phyloP scores from a whole-genome alignment of 1,140 invertebrate genomes.

The Caenorhabditis latens region DNA sequence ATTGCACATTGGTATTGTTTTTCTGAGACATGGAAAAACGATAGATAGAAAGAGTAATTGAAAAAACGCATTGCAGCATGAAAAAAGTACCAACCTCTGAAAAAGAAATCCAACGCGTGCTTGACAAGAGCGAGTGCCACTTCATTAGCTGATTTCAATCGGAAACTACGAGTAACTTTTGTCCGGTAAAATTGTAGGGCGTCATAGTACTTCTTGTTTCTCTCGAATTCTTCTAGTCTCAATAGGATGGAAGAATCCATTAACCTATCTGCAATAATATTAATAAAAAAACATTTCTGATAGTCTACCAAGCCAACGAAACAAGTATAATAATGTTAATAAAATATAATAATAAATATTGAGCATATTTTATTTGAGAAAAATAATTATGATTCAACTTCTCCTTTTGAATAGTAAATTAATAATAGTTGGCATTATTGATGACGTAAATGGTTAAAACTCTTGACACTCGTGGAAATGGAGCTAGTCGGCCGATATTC shows the following conservation, averaged over 20 bases:
- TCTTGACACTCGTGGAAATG: too few relatives aligned
- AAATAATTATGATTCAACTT: too few relatives aligned
- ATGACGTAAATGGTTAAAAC: too few relatives aligned
- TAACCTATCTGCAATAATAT: background rate
- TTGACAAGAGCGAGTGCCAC: background rate
- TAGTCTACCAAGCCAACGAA: too few relatives aligned
- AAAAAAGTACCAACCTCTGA: slow-evolving; percentile 11
- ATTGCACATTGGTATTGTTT: slow-evolving; percentile 38
- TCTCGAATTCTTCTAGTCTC: slow-evolving; percentile 10
- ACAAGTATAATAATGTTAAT: too few relatives aligned
- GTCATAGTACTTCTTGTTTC: slow-evolving; percentile 25
- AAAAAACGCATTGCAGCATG: background rate
- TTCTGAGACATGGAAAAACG: background rate
- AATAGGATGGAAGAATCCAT: slow-evolving; percentile 16
- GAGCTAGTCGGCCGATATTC: too few relatives aligned
- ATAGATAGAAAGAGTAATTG: background rate
- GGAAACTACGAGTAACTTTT: slow-evolving; percentile 21
- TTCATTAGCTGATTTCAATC: slow-evolving; percentile 1
- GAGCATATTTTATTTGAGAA: too few relatives aligned
- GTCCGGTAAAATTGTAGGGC: slow-evolving; percentile 45
- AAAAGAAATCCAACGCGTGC: slow-evolving; percentile 18
- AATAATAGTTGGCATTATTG: too few relatives aligned
- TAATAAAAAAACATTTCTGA: background rate
- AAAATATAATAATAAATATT: too few relatives aligned
- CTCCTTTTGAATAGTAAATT: too few relatives aligned